A percentile compares a stretch with the other conserved stretches of the same genome.
Evolutionary conservation across 2,888 invertebrate genomes (phyloP).

Genomic region (Apotomis betuletana): DNA sequence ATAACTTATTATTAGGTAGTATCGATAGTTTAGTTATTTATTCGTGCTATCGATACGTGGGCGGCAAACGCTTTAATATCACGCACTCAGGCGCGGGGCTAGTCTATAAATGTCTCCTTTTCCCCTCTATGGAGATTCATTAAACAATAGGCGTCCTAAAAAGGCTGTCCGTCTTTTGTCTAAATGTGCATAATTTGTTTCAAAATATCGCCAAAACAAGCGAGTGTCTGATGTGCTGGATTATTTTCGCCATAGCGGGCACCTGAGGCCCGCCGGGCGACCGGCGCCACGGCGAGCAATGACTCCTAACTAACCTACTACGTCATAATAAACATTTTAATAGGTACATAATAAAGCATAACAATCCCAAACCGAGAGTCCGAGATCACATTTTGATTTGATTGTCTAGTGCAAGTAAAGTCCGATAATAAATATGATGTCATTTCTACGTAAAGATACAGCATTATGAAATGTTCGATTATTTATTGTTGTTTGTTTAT

Average conservation of each 20-base stretch:
- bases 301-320: constrained; percentile 54
- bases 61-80: constrained; percentile 22
- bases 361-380: background rate
- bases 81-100: constrained; percentile 9
- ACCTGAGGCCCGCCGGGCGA: constrained; percentile 65
- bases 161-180: constrained; percentile 17
- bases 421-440: constrained; percentile 20
- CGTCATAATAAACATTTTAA: constrained; percentile 43
- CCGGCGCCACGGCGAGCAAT: constrained; percentile 63
- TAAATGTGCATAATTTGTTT: constrained; percentile 37
- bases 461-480: constrained; percentile 40
- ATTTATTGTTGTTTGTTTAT: constrained; percentile 56
- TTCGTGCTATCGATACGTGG: constrained; percentile 27
- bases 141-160: constrained; percentile 20
- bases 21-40: constrained; percentile 21
- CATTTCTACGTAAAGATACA: constrained; percentile 13
- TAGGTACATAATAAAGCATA: constrained; percentile 22
- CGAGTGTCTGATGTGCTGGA: constrained; percentile 58
- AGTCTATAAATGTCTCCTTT: constrained; percentile 21
- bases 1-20: constrained; percentile 11
- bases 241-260: constrained; percentile 70
- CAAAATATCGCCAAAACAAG: constrained; percentile 52
- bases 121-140: constrained; percentile 9
- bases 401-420: background rate
- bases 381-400: background rate